Evolutionary conservation across 2,797 vertebrate genomes (phyloP).

Genomic region (Coluber constrictor): DNA sequence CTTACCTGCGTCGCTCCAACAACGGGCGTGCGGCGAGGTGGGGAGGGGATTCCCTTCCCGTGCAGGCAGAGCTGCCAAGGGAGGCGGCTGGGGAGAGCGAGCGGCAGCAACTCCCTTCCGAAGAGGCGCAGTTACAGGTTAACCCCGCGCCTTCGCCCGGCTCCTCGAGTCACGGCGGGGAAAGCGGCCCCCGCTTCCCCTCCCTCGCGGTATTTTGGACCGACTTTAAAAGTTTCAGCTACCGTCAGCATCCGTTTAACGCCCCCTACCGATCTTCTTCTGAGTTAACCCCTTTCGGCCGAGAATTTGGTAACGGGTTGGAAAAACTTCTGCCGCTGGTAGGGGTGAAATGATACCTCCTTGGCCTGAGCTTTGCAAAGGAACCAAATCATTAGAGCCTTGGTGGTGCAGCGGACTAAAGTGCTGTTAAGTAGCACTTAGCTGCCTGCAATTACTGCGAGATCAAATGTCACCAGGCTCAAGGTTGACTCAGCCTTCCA

Average conservation of each 20-base stretch:
- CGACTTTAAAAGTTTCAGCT: conserved; percentile 26
- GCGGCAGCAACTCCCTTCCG: background rate
- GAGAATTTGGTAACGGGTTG: background rate
- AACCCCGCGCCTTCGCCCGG: background rate
- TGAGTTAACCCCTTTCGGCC: background rate
- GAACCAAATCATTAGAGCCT: background rate
- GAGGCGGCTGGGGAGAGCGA: background rate
- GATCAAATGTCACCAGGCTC: too few relatives aligned
- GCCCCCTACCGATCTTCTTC: conserved; percentile 42
- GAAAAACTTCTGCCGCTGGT: background rate
- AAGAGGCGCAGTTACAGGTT: background rate
- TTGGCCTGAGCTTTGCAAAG: background rate
- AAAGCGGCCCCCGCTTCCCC: background rate
- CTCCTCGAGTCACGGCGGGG: background rate
- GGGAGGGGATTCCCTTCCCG: background rate
- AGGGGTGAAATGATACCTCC: background rate
- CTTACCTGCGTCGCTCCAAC: background rate
- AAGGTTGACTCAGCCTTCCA: too few relatives aligned
- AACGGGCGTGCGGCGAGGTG: background rate
- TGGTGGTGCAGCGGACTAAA: too few relatives aligned
- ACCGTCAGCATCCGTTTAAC: conserved; percentile 24
- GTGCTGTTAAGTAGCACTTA: too few relatives aligned
- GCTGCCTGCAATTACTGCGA: too few relatives aligned
- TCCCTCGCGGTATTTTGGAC: background rate
- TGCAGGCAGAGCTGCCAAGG: background rate